phyloP scores from a whole-genome alignment of 1,140 invertebrate genomes.

The Limonius californicus region DNA sequence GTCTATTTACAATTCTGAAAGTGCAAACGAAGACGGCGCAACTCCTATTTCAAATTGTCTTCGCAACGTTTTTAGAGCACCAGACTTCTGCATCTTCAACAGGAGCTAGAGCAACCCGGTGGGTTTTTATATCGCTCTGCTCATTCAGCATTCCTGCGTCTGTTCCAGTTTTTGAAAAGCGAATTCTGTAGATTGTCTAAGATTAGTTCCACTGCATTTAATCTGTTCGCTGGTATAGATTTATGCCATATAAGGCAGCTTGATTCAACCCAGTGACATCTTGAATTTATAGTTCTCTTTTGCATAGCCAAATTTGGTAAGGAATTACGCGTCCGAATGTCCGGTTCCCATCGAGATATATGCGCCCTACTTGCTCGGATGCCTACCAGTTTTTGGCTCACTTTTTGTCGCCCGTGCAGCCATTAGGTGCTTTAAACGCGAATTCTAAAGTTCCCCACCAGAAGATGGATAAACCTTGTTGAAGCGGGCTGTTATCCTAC shows the following conservation, averaged over 20 bases:
- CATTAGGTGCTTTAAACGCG: conserved; percentile 6
- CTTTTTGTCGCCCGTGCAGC: background rate
- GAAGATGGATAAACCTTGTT: background rate
- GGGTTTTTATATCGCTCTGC: no score
- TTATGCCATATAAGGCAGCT: conserved; percentile 22
- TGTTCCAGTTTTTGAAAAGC: background rate
- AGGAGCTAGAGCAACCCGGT: no score
- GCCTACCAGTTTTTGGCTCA: background rate
- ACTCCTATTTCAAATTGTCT: no score
- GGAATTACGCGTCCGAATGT: conserved; percentile 17
- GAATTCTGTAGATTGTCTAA: background rate
- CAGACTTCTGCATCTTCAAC: no score
- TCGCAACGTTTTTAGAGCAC: no score
- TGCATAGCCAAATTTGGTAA: conserved; percentile 24
- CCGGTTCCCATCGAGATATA: conserved; percentile 3
- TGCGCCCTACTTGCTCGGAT: background rate
- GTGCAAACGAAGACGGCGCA: no score
- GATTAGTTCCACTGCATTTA: conserved; percentile 9
- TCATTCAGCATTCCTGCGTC: background rate
- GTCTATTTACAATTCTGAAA: no score
- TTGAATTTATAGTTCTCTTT: conserved; percentile 23
- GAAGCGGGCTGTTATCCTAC: conserved; percentile 2
- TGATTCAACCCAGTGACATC: conserved; percentile 19
- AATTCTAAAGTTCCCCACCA: background rate
- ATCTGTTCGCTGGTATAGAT: background rate